Evolutionary conservation across 2,888 invertebrate genomes (phyloP).

Genomic region (Synanthedon tipuliformis): DNA sequence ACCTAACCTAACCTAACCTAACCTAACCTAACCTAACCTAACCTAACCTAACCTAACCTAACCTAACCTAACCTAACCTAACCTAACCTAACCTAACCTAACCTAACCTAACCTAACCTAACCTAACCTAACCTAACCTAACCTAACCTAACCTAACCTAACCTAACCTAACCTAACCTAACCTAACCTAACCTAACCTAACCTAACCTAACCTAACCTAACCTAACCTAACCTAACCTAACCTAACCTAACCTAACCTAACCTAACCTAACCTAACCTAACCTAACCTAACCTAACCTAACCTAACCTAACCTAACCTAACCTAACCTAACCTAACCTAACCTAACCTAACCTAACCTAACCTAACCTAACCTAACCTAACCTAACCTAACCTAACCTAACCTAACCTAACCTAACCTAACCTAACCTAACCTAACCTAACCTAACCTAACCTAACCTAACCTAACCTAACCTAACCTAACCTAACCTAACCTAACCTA

Average conservation of each 20-base stretch:
- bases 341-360: constrained; percentile 10
- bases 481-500: constrained; percentile 10
- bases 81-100: constrained; percentile 3
- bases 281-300: constrained; percentile 16
- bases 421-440: constrained; percentile 9
- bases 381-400: constrained; percentile 7
- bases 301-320: constrained; percentile 16
- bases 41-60: constrained; percentile 4
- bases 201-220: constrained; percentile 10
- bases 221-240: constrained; percentile 12
- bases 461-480: constrained; percentile 6
- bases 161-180: constrained; percentile 7
- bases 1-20: constrained; percentile 9
- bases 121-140: constrained; percentile 1
- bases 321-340: constrained; percentile 15
- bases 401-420: constrained; percentile 5
- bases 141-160: background rate
- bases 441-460: constrained; percentile 7
- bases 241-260: constrained; percentile 12
- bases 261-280: constrained; percentile 14
- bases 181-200: constrained; percentile 7
- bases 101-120: constrained; percentile 4
- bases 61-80: constrained; percentile 2
- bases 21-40: constrained; percentile 10
- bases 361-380: constrained; percentile 8